Evolutionary conservation across 1,140 invertebrate genomes (phyloP), one percentile per base, ranked within the genome.

Genomic region (Papilio dardanus): DNA sequence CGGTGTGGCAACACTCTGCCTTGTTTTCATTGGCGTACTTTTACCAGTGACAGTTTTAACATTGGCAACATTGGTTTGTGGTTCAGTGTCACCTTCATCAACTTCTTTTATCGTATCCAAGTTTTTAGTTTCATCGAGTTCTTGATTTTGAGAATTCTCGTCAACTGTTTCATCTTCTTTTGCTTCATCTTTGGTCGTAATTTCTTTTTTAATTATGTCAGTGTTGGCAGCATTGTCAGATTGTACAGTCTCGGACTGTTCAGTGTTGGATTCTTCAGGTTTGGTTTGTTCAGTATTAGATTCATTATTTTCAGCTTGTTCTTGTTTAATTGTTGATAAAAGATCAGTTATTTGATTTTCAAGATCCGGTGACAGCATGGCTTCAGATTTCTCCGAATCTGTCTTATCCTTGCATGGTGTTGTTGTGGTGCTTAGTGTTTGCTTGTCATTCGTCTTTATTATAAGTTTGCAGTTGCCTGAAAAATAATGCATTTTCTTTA

Each of bases 311-410:
- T 69, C 67, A 67, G 6, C 82, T 10, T 88, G 84, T 2, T 78
- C 62, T 37, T 84, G 73, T 35, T 82, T 77, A 42, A 89, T 88
- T 2, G 83, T 74, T 2, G 80, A 67, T 0, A 89, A 75, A 30
- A 91, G 76, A 62, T 85, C 83, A 24, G 62, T 77, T 37, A 89
- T 91, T 77, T 89, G 88, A 31, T 81, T 66, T 21, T 89, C 83
- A 3, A 89, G 67, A 7, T 85, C 83, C 4, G 74, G 24, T 14
- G n/a, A 75, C 66, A 42, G 50, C 31, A 42, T 74, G 21, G 7
- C 67, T 46, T 40, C 76, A 58, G 35, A 62, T 75, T 74, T 46
- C 14, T 35, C 14, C 5, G 40, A 10, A 12, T 58, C 37, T 67
- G 71, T 54, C 65, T 74, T 28, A 12, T 62, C 40, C 6, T 14